phyloP scores from a whole-genome alignment of 2,888 invertebrate genomes.

The Cheilosia vulpina region DNA sequence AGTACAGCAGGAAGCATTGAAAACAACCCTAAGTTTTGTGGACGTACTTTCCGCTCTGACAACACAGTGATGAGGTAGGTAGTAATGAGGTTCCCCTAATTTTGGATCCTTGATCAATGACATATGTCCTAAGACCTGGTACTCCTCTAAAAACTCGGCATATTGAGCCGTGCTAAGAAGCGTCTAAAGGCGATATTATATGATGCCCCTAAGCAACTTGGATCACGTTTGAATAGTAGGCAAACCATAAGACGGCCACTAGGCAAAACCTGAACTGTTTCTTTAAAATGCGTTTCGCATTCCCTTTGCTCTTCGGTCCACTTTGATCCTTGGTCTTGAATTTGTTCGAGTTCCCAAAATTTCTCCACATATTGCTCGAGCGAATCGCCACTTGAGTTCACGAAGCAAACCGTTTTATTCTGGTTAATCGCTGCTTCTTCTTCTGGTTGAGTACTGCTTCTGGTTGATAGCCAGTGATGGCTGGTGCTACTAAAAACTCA shows the following conservation, averaged over 20 bases:
- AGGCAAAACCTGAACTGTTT: neutral
- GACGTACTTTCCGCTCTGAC: neutral
- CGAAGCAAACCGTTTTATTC: constrained; percentile 9
- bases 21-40: neutral
- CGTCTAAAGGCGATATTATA: constrained; percentile 23
- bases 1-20: neutral
- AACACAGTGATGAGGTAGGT: constrained; percentile 5
- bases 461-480: too few relatives aligned
- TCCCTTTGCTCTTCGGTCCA: too few relatives aligned
- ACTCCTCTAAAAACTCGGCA: constrained; percentile 46
- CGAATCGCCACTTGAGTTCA: neutral
- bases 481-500: too few relatives aligned
- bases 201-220: constrained; percentile 25
- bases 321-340: neutral
- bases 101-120: neutral
- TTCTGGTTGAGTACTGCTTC: constrained; percentile 63
- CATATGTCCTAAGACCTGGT: constrained; percentile 47
- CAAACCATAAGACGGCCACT: constrained; percentile 23
- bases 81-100: neutral
- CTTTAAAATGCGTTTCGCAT: neutral
- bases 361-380: constrained; percentile 20
- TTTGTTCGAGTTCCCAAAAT: constrained; percentile 19
- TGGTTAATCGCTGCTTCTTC: neutral
- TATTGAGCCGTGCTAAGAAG: neutral
- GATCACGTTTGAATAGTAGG: constrained; percentile 39